These are phyloP conservation scores for Narcine bancroftii DNA, from an alignment of 2,113 vertebrate genomes.

Conservation along the genomic window DNA sequence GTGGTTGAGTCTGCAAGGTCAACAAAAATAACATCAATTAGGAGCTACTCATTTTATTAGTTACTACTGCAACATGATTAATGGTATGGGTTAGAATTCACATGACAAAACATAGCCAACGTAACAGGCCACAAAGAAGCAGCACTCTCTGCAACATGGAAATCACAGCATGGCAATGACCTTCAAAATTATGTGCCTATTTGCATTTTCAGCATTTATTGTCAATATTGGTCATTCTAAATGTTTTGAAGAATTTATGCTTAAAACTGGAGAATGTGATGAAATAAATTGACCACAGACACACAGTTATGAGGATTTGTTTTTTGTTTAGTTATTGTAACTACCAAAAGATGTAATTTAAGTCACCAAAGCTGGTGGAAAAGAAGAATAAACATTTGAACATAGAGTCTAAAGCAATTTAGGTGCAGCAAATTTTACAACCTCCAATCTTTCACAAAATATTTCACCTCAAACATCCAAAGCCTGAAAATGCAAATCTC, in stretches of 20 bases:
- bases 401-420: background rate
- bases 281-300: background rate
- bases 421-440: background rate
- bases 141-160: constrained; percentile 4
- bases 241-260: background rate
- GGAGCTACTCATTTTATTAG: constrained; percentile 14
- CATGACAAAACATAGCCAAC: background rate
- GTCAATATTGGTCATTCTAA: background rate
- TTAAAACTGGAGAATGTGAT: background rate
- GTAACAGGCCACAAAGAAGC: constrained; percentile 25
- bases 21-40: constrained; percentile 39
- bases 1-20: constrained; percentile 72
- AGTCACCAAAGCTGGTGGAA: background rate
- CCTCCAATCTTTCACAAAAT: background rate
- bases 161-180: background rate
- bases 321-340: background rate
- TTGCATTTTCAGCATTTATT: constrained; percentile 35
- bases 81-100: background rate
- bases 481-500: constrained; percentile 33
- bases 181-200: constrained; percentile 9
- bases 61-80: constrained; percentile 27
- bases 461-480: background rate
- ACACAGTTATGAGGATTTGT: background rate
- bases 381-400: background rate
- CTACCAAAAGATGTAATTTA: background rate